Conservation (phyloP, 2,113 vertebrate species). For the Tetraodon nigroviridis region DNA sequence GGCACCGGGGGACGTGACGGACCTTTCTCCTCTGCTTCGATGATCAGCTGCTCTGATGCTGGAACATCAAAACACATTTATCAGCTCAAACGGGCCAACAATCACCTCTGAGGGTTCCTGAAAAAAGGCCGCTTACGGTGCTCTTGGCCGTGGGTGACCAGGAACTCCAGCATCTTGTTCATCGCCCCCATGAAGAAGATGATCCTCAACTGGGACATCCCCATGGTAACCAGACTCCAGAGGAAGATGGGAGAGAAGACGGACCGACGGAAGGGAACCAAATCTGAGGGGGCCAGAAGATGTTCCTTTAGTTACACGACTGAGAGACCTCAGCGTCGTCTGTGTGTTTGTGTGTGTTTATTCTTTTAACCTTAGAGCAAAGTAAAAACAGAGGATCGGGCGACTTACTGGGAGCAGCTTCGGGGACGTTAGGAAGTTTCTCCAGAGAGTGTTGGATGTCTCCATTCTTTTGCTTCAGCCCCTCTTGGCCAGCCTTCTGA, state of each 20-base stretch:
- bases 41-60: conserved; percentile 48
- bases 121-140: conserved; percentile 60
- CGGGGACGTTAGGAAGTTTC: conserved; percentile 48
- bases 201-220: conserved; percentile 84
- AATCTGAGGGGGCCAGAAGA: conserved; percentile 52
- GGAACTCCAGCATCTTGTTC: conserved; percentile 88
- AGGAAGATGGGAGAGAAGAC: conserved; percentile 86
- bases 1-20: conserved; percentile 1
- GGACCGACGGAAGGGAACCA: conserved; percentile 75
- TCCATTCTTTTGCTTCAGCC: conserved; percentile 68
- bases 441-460: conserved; percentile 52
- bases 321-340: too few relatives aligned
- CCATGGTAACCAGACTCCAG: conserved; percentile 89
- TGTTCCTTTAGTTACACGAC: too few relatives aligned
- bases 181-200: conserved; percentile 92
- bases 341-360: too few relatives aligned
- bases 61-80: conserved; percentile 27
- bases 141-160: conserved; percentile 63
- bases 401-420: conserved; percentile 65
- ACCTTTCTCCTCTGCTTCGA: conserved; percentile 46
- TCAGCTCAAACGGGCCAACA: not conserved
- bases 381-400: not conserved
- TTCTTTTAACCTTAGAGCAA: not conserved
- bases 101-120: not conserved
- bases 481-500: conserved; percentile 68